Percentiles rank a stretch among this genome's conserved stretches.
phyloP scores from a whole-genome alignment of 1,140 invertebrate species.

The Drosophila equinoxialis region DNA sequence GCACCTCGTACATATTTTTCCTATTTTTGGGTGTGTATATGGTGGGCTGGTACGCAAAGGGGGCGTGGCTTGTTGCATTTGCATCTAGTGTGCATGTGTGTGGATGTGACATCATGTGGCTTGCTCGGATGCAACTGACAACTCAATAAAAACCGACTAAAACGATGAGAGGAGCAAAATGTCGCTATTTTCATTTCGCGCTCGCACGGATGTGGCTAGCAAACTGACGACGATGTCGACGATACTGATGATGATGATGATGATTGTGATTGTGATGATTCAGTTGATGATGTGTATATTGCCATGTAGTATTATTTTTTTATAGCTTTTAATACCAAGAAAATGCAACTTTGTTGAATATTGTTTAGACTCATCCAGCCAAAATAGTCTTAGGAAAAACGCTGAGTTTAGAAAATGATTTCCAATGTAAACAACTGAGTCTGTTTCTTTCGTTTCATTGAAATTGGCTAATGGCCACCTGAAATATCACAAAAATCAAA shows the following conservation, averaged over 20 bases:
- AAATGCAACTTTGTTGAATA: constrained; percentile 50
- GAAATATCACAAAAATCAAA: no score
- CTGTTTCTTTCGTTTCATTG: background rate
- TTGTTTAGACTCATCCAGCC: background rate
- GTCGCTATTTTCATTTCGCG: constrained; percentile 72
- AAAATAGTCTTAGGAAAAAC: background rate
- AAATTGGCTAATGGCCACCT: no score
- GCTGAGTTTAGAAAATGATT: background rate
- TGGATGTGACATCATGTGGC: constrained; percentile 2
- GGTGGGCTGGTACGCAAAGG: constrained; percentile 28
- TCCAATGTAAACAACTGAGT: background rate
- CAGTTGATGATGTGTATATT: constrained; percentile 73
- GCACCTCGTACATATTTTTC: constrained; percentile 43
- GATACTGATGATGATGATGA: constrained; percentile 15
- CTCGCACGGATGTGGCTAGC: constrained; percentile 57
- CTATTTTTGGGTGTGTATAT: constrained; percentile 66
- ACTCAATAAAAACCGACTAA: constrained; percentile 59
- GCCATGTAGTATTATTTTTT: constrained; percentile 59
- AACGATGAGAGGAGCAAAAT: constrained; percentile 33
- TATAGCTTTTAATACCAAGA: constrained; percentile 61
- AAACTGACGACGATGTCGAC: constrained; percentile 28
- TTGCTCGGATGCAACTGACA: constrained; percentile 66
- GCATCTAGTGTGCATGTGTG: constrained; percentile 20
- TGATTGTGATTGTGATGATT: constrained; percentile 38
- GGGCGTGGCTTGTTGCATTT: constrained; percentile 64